Percentiles rank a stretch among this genome's conserved stretches.
These are phyloP conservation scores for Limenitis camilla DNA, from an alignment of 2,888 invertebrate genomes.

Conservation along the genomic window DNA sequence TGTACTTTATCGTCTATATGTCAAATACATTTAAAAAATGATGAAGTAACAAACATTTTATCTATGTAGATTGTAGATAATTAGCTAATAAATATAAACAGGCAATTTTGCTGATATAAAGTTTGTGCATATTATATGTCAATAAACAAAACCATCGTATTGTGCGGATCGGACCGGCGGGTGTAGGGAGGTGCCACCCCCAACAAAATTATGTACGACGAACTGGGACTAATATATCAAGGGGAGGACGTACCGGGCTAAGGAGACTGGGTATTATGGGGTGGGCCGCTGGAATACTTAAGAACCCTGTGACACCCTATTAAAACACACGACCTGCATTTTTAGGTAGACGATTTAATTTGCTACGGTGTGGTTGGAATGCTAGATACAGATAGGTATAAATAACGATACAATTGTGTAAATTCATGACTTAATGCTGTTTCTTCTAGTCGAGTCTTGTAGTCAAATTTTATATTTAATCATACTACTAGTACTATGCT, in stretches of 20 bases:
- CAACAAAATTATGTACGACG: conserved; percentile 75
- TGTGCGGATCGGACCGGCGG: conserved; percentile 59
- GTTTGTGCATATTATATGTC: conserved; percentile 48
- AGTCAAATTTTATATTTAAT: too few relatives aligned
- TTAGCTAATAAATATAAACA: conserved; percentile 5
- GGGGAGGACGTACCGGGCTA: conserved; percentile 74
- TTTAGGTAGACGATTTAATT: conserved; percentile 71
- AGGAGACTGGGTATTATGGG: conserved; percentile 73
- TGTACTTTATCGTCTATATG: too few relatives aligned
- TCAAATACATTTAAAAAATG: too few relatives aligned
- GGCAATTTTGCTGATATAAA: conserved; percentile 16
- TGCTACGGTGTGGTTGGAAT: conserved; percentile 25
- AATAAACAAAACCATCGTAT: conserved; percentile 70
- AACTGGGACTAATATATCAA: conserved; percentile 75
- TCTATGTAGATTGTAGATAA: not conserved
- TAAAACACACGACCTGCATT: conserved; percentile 72
- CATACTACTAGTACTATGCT: too few relatives aligned
- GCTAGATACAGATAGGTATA: too few relatives aligned
- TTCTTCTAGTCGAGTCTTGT: too few relatives aligned
- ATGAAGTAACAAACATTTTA: too few relatives aligned
- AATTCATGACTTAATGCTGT: too few relatives aligned
- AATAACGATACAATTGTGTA: too few relatives aligned
- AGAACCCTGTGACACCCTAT: conserved; percentile 74
- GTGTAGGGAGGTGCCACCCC: conserved; percentile 55
- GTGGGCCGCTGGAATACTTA: conserved; percentile 73